Conservation (phyloP, 2,797 vertebrate genomes). For the Lepidocolaptes lacrymiger region DNA sequence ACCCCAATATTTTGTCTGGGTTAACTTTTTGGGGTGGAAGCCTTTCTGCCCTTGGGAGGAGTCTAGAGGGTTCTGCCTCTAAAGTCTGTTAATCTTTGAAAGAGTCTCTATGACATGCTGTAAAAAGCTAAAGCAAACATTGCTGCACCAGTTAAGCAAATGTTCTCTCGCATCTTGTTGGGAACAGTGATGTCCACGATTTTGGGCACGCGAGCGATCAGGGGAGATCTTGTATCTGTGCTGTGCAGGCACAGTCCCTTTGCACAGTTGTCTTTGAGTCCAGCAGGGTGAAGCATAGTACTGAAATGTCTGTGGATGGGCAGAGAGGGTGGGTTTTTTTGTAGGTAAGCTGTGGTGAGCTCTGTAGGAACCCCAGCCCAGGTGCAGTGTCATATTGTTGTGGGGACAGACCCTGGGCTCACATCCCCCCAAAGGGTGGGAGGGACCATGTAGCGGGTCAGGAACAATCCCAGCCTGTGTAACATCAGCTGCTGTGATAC, state of each 20-base stretch:
- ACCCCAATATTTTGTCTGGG: not conserved
- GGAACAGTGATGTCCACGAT: not conserved
- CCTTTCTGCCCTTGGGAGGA: not conserved
- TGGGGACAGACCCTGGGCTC: not conserved
- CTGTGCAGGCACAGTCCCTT: not conserved
- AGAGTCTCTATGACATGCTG: not conserved
- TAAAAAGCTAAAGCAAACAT: slow-evolving; percentile 7
- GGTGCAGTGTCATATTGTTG: not conserved
- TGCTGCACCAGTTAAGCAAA: not conserved
- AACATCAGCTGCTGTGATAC: not conserved
- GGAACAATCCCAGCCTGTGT: not conserved
- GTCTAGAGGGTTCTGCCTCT: not conserved
- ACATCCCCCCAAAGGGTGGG: not conserved
- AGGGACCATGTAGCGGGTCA: not conserved
- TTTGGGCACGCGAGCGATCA: not conserved
- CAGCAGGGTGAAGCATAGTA: not conserved
- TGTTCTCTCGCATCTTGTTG: fast-evolving
- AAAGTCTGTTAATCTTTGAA: slow-evolving; percentile 5
- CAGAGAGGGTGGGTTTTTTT: not conserved
- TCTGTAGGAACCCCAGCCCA: not conserved
- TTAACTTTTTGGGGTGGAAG: not conserved
- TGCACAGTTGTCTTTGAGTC: fast-evolving
- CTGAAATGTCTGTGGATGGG: not conserved
- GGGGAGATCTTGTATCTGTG: not conserved
- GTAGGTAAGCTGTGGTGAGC: not conserved